A percentile compares a stretch with the other conserved stretches of the same genome.
These are phyloP conservation scores for Melanotaenia nigrans DNA, from an alignment of 2,797 vertebrate species.

Conservation along the genomic window DNA sequence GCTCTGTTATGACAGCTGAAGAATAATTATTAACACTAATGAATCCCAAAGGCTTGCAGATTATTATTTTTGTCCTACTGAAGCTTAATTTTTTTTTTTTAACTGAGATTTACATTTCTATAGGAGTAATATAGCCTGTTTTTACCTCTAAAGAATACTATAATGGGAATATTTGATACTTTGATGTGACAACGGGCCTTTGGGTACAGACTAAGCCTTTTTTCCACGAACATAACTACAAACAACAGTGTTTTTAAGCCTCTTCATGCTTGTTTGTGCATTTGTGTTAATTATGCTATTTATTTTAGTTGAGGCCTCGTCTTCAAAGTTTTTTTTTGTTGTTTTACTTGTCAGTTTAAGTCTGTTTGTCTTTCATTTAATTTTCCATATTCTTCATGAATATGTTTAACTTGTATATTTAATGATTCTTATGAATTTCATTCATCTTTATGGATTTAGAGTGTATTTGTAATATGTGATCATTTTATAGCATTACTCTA, in stretches of 20 bases:
- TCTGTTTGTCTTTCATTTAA: no score
- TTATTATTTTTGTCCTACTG: conserved; percentile 8
- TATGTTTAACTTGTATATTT: no score
- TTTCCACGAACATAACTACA: no score
- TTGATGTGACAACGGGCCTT: neutral
- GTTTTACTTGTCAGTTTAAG: no score
- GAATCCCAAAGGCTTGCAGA: conserved; percentile 30
- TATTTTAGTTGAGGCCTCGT: neutral
- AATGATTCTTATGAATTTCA: no score
- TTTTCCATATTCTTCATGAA: neutral
- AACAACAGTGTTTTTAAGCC: no score
- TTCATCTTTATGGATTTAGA: no score
- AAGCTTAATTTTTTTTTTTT: neutral
- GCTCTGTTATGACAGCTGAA: conserved; percentile 14
- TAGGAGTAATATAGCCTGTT: neutral
- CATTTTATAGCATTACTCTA: neutral
- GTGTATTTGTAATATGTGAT: neutral
- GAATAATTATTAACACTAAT: conserved; percentile 28
- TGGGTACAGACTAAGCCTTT: neutral
- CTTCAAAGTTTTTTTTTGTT: neutral
- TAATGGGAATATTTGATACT: neutral
- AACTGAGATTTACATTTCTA: neutral
- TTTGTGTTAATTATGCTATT: neutral
- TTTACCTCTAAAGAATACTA: neutral
- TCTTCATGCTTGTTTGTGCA: neutral